Evolutionary conservation across 2,113 vertebrate genomes (phyloP).

Genomic region (Boulengeromyrus knoepffleri): DNA sequence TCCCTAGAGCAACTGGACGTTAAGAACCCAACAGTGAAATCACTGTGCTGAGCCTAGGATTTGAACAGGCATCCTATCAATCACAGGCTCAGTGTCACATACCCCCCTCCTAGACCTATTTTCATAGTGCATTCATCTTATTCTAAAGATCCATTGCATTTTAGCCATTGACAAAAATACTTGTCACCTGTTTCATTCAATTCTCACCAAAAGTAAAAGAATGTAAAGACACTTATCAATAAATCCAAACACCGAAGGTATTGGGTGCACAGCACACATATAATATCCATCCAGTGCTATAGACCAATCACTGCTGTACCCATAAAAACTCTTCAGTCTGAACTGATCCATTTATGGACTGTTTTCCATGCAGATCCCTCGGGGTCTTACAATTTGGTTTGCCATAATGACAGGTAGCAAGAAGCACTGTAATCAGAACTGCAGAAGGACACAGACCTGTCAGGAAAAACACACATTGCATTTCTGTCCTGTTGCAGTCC

Average conservation of each 20-base stretch:
- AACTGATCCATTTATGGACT: not conserved
- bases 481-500: not conserved
- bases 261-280: not conserved
- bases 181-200: not conserved
- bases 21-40: not conserved
- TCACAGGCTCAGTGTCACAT: not conserved
- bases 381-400: not conserved
- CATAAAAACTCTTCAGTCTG: not conserved
- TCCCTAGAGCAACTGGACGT: not conserved
- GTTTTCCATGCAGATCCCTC: not conserved
- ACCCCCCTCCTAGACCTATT: not conserved
- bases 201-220: not conserved
- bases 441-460: not conserved
- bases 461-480: not conserved
- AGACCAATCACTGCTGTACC: not conserved
- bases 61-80: not conserved
- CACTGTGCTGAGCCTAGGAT: not conserved
- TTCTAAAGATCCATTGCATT: not conserved
- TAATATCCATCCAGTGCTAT: not conserved
- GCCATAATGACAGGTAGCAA: not conserved
- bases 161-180: not conserved
- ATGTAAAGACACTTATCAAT: not conserved
- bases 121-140: not conserved
- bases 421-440: constrained; percentile 6
- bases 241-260: not conserved